Base-by-base conservation (phyloP, 2,888 invertebrate genomes). In the Tortricodes alternella region DNA sequence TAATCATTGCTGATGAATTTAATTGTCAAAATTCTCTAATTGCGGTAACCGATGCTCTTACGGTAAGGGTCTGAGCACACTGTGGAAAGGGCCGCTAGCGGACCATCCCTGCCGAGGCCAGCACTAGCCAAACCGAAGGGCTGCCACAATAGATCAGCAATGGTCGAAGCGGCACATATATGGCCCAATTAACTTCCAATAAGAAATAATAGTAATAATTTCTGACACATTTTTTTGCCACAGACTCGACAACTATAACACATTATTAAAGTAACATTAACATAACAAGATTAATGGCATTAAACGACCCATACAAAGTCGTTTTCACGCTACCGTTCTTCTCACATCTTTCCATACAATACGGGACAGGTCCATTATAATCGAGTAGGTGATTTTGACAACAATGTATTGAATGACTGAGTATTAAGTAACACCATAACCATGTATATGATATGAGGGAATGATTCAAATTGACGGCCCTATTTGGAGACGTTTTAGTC, bases 331-430 rank as follows among this genome's bases (percentile, higher is more conserved):
- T 56, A 56, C 56, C 44, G 56, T 35, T 37, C 37, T 24, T 18
- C 35, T 18, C 37, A 37, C 29, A 29, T 9, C 35, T 37, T 56
- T 41, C 27, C 43, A 52, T 35, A 24, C 13, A 29, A 32, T 43
- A 49, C 27, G 27, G 34, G 29, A 11, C 16, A 8, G 5, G 18
- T 13, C 37, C 37, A 49, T 56, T 56, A 50, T 32, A 41, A 32
- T n/a, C 13, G 9, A 29, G 11, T 13, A 44, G 37, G 21, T 32
- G 24, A 35, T 41, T 44, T 50, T 53, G 53, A 53, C 58, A 49
- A 58, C 43, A 58, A 58, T 44, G 44, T 53, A 53, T 58, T 53
- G 29, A 37, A 57, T 51, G 34, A 53, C 43, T 18, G 16, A 35
- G 37, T 43, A 44, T 53, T 41, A 37, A 29, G 15, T 48, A 53